These are phyloP conservation scores for Hippolais icterina DNA, from an alignment of 2,113 vertebrate genomes.

Conservation along the genomic window DNA sequence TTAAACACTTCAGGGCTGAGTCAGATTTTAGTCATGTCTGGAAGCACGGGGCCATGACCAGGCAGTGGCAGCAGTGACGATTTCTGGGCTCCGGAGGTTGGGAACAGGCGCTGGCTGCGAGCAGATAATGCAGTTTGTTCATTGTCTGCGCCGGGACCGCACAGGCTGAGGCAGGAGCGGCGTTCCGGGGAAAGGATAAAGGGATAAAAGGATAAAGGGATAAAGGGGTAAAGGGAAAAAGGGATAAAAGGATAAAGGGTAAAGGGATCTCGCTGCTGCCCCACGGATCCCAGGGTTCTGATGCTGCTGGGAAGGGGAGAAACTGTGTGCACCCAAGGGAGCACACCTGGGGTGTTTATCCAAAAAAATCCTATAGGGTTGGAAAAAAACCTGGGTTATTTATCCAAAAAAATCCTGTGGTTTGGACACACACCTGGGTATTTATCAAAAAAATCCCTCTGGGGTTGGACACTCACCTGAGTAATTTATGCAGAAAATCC, in stretches of 20 bases:
- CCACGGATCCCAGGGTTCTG: neutral
- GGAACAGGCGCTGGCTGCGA: neutral
- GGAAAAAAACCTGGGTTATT: neutral
- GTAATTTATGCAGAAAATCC: neutral
- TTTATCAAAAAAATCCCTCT: neutral
- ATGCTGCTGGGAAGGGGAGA: neutral
- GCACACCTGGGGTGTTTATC: neutral
- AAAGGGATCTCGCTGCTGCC: neutral
- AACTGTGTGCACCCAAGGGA: neutral
- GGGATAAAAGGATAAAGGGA: too few species aligned
- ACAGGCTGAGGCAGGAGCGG: neutral
- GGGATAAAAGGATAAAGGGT: too few species aligned
- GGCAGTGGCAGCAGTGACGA: neutral
- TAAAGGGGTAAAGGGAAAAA: too few species aligned
- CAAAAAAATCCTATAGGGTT: accelerated
- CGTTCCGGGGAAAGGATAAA: neutral
- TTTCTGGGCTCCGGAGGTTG: neutral
- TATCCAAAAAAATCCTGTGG: too few species aligned
- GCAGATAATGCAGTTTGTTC: neutral
- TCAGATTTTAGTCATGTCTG: constrained; percentile 51
- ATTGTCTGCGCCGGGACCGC: neutral
- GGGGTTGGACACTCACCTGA: neutral
- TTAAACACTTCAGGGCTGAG: neutral
- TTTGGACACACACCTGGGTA: neutral
- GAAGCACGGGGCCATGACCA: neutral